phyloP scores from a whole-genome alignment of 1,140 invertebrate genomes.

The Drosophila quadrilineata region DNA sequence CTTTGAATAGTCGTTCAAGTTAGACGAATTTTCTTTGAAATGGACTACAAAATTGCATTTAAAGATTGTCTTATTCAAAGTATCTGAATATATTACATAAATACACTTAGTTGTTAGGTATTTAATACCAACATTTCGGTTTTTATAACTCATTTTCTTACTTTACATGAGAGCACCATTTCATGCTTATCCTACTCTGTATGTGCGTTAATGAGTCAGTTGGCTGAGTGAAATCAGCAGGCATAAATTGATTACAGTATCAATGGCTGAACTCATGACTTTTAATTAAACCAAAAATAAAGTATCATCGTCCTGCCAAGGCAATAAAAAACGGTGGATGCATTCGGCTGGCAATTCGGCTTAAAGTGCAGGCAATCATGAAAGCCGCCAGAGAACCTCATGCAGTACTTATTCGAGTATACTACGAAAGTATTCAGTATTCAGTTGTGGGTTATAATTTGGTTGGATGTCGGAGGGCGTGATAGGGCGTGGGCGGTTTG shows the following conservation, averaged over 20 bases:
- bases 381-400: slow-evolving; percentile 24
- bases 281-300: slow-evolving; percentile 61
- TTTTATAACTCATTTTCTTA: too few relatives aligned
- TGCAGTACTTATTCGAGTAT: slow-evolving; percentile 24
- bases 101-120: too few relatives aligned
- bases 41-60: too few relatives aligned
- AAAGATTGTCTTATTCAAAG: too few relatives aligned
- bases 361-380: slow-evolving; percentile 43
- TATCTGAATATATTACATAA: too few relatives aligned
- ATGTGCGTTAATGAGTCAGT: slow-evolving; percentile 23
- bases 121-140: too few relatives aligned
- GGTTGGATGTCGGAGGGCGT: neutral
- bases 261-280: slow-evolving; percentile 72
- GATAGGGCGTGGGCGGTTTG: neutral
- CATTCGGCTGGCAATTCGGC: slow-evolving; percentile 51
- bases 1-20: too few relatives aligned
- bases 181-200: too few relatives aligned
- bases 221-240: slow-evolving; percentile 36
- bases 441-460: slow-evolving; percentile 3
- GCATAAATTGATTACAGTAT: slow-evolving; percentile 70
- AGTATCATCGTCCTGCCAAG: too few relatives aligned
- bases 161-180: too few relatives aligned
- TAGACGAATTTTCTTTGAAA: too few relatives aligned
- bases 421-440: slow-evolving; percentile 10
- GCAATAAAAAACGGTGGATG: slow-evolving; percentile 17